Evolutionary conservation across 2,113 vertebrate species (phyloP).

Genomic region (Cygnus buccinator): DNA sequence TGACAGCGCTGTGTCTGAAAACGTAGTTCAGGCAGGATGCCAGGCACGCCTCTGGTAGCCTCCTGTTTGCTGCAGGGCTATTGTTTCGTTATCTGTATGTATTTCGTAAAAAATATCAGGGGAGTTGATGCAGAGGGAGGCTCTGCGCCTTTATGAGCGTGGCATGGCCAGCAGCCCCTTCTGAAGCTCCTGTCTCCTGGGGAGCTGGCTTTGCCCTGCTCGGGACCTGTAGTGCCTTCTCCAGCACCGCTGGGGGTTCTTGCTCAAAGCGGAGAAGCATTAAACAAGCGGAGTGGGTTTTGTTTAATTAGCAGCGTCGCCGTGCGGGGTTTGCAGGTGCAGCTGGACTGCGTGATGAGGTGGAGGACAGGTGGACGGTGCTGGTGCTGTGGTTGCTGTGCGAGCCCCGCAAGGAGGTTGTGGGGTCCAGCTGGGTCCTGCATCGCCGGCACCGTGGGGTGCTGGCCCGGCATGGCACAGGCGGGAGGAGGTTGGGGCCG

Average conservation of each 20-base stretch:
- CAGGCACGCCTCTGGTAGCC: neutral
- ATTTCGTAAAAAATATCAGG: neutral
- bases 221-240: neutral
- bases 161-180: neutral
- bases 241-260: neutral
- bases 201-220: neutral
- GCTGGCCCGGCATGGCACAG: neutral
- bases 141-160: neutral
- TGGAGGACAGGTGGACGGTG: neutral
- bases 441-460: neutral
- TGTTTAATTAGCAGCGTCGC: neutral
- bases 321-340: neutral
- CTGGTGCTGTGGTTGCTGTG: neutral
- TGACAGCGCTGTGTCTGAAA: neutral
- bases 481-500: neutral
- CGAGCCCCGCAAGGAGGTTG: neutral
- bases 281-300: neutral
- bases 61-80: neutral
- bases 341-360: rapidly evolving
- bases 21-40: neutral
- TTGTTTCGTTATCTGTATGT: neutral
- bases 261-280: rapidly evolving
- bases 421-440: neutral
- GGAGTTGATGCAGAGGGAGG: neutral
- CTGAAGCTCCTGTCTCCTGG: neutral